A percentile compares a stretch with the other conserved stretches of the same genome.
Evolutionary conservation across 2,113 vertebrate species (phyloP).

Genomic region (Trachemys scripta): DNA sequence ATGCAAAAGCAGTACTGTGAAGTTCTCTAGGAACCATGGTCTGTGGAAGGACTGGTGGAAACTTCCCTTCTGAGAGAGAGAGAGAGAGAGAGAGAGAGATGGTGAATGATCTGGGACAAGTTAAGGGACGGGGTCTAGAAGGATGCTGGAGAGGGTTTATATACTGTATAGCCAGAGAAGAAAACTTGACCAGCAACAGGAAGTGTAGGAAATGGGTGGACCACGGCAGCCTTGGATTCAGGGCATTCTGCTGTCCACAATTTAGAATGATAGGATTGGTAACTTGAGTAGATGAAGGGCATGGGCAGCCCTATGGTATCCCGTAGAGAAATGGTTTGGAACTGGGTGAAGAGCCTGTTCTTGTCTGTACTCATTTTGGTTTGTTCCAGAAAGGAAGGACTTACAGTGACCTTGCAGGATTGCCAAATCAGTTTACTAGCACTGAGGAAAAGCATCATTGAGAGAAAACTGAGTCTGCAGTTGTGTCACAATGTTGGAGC

Average conservation of each 20-base stretch:
- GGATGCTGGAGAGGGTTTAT: neutral
- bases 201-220: neutral
- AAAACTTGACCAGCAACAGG: neutral
- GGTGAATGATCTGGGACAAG: neutral
- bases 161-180: neutral
- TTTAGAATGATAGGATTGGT: accelerated
- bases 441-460: neutral
- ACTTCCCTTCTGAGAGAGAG: accelerated
- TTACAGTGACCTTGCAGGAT: accelerated
- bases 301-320: neutral
- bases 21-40: neutral
- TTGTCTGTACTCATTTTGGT: neutral
- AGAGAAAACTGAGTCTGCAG: neutral
- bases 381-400: neutral
- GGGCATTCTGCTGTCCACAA: accelerated
- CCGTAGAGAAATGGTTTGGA: neutral
- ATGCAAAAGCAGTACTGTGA: neutral
- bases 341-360: neutral
- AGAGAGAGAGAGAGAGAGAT: neutral
- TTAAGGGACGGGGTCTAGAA: neutral
- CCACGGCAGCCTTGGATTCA: neutral
- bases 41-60: neutral
- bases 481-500: neutral
- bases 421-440: neutral
- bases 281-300: accelerated